phyloP scores from a whole-genome alignment of 2,888 invertebrate genomes.

The Pterostichus madidus region DNA sequence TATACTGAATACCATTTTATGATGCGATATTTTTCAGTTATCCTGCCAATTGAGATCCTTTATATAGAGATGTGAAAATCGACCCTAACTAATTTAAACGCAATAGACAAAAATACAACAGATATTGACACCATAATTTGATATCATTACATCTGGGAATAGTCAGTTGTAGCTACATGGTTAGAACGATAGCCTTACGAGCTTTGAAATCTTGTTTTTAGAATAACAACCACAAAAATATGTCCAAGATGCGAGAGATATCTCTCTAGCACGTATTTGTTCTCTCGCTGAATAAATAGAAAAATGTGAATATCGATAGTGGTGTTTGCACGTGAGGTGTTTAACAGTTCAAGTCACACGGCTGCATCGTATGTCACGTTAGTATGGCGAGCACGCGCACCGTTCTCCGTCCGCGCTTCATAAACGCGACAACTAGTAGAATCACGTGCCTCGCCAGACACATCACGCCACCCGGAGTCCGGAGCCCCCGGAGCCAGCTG shows the following conservation, averaged over 20 bases:
- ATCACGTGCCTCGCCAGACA: constrained; percentile 26
- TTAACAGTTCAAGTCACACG: background rate
- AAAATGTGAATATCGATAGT: background rate
- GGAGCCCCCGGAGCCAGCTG: background rate
- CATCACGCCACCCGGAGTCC: background rate
- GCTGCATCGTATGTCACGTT: background rate
- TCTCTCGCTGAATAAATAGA: background rate
- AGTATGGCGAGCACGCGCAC: constrained; percentile 5
- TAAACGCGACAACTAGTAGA: constrained; percentile 19
- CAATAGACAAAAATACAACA: too few species aligned
- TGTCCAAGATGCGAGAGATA: background rate
- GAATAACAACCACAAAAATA: too few species aligned
- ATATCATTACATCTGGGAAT: too few species aligned
- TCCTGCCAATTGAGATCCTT: too few species aligned
- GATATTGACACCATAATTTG: too few species aligned
- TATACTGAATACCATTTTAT: too few species aligned
- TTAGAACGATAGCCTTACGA: too few species aligned
- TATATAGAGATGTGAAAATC: too few species aligned
- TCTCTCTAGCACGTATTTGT: background rate
- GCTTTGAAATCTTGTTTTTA: too few species aligned
- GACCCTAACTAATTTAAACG: too few species aligned
- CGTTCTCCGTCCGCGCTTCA: background rate
- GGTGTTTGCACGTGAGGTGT: background rate
- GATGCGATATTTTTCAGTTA: too few species aligned
- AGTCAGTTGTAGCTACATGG: too few species aligned